These are phyloP conservation scores for Porites evermanni DNA, from an alignment of 92 coral and sea anemone genomes.

Conservation along the genomic window DNA sequence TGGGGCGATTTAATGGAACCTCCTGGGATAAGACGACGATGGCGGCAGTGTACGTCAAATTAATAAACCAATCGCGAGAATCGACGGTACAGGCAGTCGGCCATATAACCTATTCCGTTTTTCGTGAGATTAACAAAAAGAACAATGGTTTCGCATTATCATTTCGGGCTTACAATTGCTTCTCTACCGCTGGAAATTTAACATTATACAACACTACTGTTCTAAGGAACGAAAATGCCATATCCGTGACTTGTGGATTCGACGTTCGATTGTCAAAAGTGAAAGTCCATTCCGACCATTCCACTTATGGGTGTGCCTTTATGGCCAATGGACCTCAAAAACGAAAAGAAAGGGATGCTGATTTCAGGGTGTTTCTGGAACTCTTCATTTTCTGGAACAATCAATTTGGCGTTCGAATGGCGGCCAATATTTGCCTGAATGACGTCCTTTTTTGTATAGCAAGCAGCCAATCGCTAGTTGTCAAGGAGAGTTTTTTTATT, in stretches of 20 bases:
- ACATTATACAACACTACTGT: too few relatives aligned
- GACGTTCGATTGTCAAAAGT: too few relatives aligned
- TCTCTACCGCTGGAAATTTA: too few relatives aligned
- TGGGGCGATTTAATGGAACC: neutral
- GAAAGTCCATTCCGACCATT: neutral
- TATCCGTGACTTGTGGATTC: too few relatives aligned
- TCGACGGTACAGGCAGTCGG: neutral
- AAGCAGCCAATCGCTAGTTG: conserved; percentile 14
- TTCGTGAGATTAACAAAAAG: neutral
- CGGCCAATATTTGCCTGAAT: neutral
- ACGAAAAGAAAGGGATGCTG: neutral
- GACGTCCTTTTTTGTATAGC: neutral
- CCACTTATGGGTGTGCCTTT: neutral
- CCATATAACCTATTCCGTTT: neutral
- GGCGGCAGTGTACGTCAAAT: neutral
- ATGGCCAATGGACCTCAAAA: conserved; percentile 2
- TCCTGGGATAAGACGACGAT: neutral
- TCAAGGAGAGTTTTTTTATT: neutral
- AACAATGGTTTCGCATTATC: too few relatives aligned
- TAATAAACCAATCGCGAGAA: neutral
- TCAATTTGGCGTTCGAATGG: neutral
- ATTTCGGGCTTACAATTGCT: too few relatives aligned
- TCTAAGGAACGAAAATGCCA: too few relatives aligned
- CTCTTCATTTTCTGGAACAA: neutral
- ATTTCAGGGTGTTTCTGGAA: neutral